Evolutionary conservation across 2,113 vertebrate species (phyloP).

Genomic region (Castor canadensis): DNA sequence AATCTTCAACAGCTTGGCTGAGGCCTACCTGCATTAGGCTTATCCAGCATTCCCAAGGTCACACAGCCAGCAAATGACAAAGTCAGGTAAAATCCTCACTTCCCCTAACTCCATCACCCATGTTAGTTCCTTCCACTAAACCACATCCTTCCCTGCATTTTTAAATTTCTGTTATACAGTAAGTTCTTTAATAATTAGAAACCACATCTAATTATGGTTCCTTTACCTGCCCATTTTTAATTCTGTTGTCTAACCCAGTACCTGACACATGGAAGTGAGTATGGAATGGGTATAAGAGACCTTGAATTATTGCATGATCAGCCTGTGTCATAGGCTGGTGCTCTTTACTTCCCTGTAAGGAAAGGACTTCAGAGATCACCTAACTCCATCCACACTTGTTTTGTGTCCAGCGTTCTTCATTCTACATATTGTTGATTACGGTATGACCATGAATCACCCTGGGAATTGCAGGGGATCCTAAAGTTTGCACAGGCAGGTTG

Average conservation of each 20-base stretch:
- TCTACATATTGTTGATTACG: not conserved
- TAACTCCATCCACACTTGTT: not conserved
- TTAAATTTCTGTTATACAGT: not conserved
- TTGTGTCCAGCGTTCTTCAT: not conserved
- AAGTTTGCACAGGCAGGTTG: not conserved
- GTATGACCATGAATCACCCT: not conserved
- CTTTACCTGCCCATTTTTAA: not conserved
- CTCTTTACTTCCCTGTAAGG: not conserved
- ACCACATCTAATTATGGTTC: not conserved
- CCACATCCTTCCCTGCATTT: not conserved
- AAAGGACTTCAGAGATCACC: not conserved
- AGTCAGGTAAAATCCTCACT: not conserved
- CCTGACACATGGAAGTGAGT: not conserved
- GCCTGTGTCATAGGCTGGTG: not conserved
- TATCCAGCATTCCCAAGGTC: not conserved
- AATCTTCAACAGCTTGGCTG: too few species aligned
- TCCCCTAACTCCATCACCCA: not conserved
- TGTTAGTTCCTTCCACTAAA: not conserved
- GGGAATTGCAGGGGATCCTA: not conserved
- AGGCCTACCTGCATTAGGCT: not conserved
- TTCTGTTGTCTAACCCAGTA: not conserved
- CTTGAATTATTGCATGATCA: not conserved
- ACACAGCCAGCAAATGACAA: not conserved
- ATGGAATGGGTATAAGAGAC: fast-evolving
- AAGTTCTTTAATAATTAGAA: not conserved